Conservation (phyloP, 2,888 invertebrate species). For the Spilosoma lubricipeda region DNA sequence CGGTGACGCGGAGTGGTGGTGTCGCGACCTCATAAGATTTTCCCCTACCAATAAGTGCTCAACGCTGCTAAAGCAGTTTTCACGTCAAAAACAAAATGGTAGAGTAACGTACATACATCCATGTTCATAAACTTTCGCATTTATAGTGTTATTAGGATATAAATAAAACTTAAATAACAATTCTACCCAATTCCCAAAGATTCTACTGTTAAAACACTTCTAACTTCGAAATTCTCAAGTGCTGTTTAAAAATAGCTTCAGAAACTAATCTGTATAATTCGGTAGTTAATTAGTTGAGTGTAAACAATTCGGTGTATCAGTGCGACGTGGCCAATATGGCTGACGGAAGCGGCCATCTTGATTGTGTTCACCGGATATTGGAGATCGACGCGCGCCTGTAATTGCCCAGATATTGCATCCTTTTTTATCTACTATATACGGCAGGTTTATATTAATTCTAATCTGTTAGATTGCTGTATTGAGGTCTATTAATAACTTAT, state of each 20-base stretch:
- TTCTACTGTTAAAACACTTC: no score
- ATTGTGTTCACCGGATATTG: constrained; percentile 72
- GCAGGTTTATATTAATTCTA: neutral
- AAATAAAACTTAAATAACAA: neutral
- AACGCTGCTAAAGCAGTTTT: no score
- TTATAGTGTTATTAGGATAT: no score
- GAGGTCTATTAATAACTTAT: neutral
- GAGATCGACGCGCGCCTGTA: constrained; percentile 60
- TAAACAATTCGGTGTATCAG: constrained; percentile 49
- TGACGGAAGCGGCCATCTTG: constrained; percentile 78
- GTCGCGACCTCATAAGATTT: no score
- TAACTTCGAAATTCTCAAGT: neutral
- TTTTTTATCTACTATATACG: constrained; percentile 44
- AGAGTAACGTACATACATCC: no score
- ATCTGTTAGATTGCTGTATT: neutral
- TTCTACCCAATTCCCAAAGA: neutral
- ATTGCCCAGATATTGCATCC: constrained; percentile 67
- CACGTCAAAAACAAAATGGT: no score
- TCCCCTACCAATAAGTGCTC: no score
- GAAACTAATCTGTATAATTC: constrained; percentile 36
- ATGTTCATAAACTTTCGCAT: no score
- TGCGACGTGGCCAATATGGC: constrained; percentile 57
- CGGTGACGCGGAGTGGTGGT: no score
- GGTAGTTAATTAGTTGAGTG: constrained; percentile 30
- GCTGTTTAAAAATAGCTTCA: constrained; percentile 19